Evolutionary conservation across 2,113 vertebrate species (phyloP).

Genomic region (Zootoca vivipara): DNA sequence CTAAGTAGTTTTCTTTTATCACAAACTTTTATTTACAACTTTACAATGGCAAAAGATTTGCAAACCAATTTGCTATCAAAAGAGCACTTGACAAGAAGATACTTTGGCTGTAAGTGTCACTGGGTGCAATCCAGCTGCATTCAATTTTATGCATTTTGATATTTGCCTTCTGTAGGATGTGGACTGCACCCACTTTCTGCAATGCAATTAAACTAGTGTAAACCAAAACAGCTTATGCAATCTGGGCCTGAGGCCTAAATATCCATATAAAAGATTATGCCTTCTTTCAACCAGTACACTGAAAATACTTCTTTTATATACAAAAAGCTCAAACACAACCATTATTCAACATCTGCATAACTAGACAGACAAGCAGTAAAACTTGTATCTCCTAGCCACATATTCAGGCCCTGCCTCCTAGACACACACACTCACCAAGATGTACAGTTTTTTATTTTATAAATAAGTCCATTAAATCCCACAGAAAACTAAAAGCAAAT

Average conservation of each 20-base stretch:
- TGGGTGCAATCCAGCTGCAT: slow-evolving; percentile 55
- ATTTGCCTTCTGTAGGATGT: background rate
- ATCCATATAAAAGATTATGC: slow-evolving; percentile 47
- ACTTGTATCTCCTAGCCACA: slow-evolving; percentile 72
- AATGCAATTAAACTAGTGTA: slow-evolving; percentile 72
- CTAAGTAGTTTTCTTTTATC: slow-evolving; percentile 53
- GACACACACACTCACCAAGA: slow-evolving; percentile 68
- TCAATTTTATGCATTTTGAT: background rate
- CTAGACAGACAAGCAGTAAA: slow-evolving; percentile 60
- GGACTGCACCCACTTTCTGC: slow-evolving; percentile 52
- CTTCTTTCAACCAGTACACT: slow-evolving; percentile 63
- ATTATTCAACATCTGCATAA: slow-evolving; percentile 66
- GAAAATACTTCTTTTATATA: slow-evolving; percentile 69
- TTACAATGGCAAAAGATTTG: slow-evolving; percentile 61
- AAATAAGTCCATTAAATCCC: slow-evolving; percentile 80
- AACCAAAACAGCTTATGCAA: slow-evolving; percentile 62
- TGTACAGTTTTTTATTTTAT: slow-evolving; percentile 66
- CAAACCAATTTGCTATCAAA: slow-evolving; percentile 62
- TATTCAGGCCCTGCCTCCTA: slow-evolving; percentile 84
- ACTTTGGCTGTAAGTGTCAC: slow-evolving; percentile 78
- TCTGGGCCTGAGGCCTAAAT: slow-evolving; percentile 44
- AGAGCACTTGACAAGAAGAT: slow-evolving; percentile 55
- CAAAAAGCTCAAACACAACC: slow-evolving; percentile 67
- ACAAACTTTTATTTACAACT: slow-evolving; percentile 79
- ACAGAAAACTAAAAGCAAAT: slow-evolving; percentile 73